Evolutionary conservation across 2,797 vertebrate genomes (phyloP).

Genomic region (Catamblyrhynchus diadema): DNA sequence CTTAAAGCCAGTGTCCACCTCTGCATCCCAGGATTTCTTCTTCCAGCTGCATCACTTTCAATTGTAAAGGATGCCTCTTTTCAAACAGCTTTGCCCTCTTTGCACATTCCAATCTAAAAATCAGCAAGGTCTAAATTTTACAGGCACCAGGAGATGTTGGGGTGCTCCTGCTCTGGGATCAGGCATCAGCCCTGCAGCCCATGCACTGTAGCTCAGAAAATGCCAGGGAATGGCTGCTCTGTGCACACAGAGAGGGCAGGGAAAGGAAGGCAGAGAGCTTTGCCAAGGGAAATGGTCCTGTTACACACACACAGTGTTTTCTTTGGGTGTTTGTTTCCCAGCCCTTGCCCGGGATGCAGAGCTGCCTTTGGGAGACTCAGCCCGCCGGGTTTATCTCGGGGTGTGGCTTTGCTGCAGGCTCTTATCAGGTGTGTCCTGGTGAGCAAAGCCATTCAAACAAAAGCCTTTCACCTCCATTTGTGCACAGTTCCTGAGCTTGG

Average conservation of each 20-base stretch:
- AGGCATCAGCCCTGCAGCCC: not conserved
- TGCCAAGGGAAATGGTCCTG: not conserved
- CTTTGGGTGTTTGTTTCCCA: not conserved
- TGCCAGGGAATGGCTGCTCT: not conserved
- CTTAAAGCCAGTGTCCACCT: not conserved
- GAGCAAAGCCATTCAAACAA: not conserved
- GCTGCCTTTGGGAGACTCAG: not conserved
- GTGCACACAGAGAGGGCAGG: not conserved
- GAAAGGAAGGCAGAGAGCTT: not conserved
- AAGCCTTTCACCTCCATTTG: not conserved
- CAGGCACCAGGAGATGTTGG: rapidly evolving
- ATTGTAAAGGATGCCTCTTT: not conserved
- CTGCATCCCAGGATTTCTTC: not conserved
- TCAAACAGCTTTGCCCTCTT: not conserved
- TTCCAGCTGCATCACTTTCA: rapidly evolving
- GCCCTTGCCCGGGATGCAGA: not conserved
- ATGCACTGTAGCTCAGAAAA: rapidly evolving
- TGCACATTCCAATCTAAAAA: not conserved
- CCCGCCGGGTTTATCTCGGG: not conserved
- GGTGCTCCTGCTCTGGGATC: rapidly evolving
- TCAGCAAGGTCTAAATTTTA: not conserved
- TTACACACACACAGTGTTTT: not conserved
- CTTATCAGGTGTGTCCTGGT: conserved; percentile 2
- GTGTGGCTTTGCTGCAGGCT: not conserved
- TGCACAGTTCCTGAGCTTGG: rapidly evolving